Evolutionary conservation across 2,113 vertebrate genomes (phyloP), one percentile per base, ranked within the genome.

Genomic region (Dipodomys merriami): DNA sequence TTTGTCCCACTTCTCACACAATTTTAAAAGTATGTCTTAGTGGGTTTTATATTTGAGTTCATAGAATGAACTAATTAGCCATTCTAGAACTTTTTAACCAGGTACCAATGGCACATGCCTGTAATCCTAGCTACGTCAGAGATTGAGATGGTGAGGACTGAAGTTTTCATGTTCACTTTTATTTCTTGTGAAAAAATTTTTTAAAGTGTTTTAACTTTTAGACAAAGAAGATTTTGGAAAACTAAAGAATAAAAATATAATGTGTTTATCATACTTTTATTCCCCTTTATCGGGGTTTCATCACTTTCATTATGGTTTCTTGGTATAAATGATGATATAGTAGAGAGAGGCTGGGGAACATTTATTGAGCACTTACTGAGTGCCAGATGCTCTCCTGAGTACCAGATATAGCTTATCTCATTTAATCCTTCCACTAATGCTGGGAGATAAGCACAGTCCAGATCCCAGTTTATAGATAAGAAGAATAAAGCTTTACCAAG

Each of bases 341-440:
- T 13, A 46, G 68, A 68, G 53, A 90, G 53, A 90, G 79, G 65
- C 7, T 4, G 18, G 79, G 67, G 78, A 91, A 74, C 84, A 91
- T 86, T 95, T 90, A 94, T 57, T 95, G 96, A 97, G 93, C 94
- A 91, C 71, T 93, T 95, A 95, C 95, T 91, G 94, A 91, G 78
- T 90, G 90, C 85, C 60, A 90, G 82, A 39, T 25, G 53, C 71
- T 85, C 60, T 85, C 83, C 60, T 53, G 68, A 93, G 90, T 74
- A 88, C 88, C 82, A 88, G 90, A 88, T 77, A 88, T 39, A 35
- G 19, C 81, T 96, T 95, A 93, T 96, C 91, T 96, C 93, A 83
- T 82, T 95, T 91, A 95, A 96, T 94, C 96, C 96, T 93, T 71
- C 49, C 62, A 53, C 65, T 88, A 93, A 74, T 72, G 65, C 86